Evolutionary conservation across 2,113 vertebrate species (phyloP).

Genomic region (Taxidea taxus): DNA sequence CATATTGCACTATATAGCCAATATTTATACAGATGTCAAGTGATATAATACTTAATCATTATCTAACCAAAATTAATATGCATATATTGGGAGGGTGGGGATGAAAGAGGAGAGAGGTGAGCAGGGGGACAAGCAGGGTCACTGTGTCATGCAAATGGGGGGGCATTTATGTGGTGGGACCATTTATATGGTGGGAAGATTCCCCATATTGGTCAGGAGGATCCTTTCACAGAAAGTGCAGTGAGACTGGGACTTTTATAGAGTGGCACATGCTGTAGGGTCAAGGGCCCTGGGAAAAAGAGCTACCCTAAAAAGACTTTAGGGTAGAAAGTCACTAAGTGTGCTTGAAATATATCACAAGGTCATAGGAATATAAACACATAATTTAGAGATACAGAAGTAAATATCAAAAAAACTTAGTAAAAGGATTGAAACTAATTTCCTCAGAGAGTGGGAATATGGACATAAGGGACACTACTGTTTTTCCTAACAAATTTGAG

Average conservation of each 20-base stretch:
- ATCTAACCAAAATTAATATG: too few relatives aligned
- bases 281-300: neutral
- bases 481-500: neutral
- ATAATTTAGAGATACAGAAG: neutral
- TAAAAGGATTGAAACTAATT: neutral
- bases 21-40: neutral
- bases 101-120: neutral
- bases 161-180: neutral
- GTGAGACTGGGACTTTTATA: neutral
- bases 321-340: neutral
- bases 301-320: too few relatives aligned
- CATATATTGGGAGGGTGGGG: too few relatives aligned
- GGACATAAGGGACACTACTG: accelerated
- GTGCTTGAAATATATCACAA: neutral
- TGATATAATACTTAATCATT: neutral
- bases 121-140: neutral
- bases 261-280: too few relatives aligned
- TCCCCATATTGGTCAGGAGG: neutral
- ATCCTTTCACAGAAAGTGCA: too few relatives aligned
- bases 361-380: neutral
- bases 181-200: neutral
- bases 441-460: neutral
- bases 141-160: too few relatives aligned
- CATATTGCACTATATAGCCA: too few relatives aligned
- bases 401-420: neutral